These are phyloP conservation scores for Phoxinus dragarum DNA, from an alignment of 2,797 vertebrate genomes.

Conservation along the genomic window DNA sequence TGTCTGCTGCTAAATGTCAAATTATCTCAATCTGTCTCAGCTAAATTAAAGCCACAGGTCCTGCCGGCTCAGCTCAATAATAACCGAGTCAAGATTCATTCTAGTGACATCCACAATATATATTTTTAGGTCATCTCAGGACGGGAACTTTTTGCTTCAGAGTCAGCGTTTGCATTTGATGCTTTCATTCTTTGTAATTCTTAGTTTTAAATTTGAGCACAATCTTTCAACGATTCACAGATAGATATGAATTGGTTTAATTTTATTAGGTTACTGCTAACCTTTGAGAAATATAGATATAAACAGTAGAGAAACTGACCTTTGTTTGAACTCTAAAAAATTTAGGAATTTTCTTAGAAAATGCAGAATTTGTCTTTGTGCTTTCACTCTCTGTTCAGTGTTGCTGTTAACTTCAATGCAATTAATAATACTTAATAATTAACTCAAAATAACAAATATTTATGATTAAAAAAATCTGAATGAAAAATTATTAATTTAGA, in stretches of 20 bases:
- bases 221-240: neutral
- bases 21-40: constrained; percentile 19
- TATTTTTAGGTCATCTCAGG: constrained; percentile 10
- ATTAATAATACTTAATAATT: neutral
- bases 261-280: neutral
- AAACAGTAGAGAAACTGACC: no score
- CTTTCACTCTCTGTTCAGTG: neutral
- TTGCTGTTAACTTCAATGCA: neutral
- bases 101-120: neutral
- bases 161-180: neutral
- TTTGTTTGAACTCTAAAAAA: no score
- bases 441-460: neutral
- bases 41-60: constrained; percentile 31
- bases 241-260: neutral
- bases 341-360: neutral
- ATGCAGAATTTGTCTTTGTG: neutral
- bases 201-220: neutral
- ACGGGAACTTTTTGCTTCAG: neutral
- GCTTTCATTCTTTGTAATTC: neutral
- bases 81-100: neutral
- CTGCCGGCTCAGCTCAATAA: constrained; percentile 6
- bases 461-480: neutral
- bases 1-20: constrained; percentile 31
- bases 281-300: neutral
- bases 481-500: neutral